Percentiles rank a stretch among this genome's conserved stretches.
phyloP scores from a whole-genome alignment of 2,797 vertebrate genomes.

The Thaleichthys pacificus region DNA sequence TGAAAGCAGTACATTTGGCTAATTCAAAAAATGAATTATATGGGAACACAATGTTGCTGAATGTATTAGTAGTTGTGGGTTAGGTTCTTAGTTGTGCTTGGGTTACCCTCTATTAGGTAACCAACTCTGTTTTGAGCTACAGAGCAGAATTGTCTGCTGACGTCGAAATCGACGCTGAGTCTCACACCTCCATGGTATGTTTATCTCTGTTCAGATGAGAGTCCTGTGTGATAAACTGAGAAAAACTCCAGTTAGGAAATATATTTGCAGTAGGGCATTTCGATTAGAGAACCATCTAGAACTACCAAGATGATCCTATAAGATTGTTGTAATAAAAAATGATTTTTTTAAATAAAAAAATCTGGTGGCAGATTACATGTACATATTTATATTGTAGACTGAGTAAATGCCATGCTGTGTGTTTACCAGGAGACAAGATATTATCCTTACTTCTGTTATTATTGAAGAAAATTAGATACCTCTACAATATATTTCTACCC shows the following conservation, averaged over 20 bases:
- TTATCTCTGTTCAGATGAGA: neutral
- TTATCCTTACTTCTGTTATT: neutral
- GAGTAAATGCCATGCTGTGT: too few relatives aligned
- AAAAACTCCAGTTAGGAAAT: neutral
- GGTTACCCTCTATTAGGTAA: neutral
- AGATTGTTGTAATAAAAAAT: too few relatives aligned
- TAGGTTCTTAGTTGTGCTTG: too few relatives aligned
- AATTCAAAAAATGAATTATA: neutral
- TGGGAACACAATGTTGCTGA: neutral
- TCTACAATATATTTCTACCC: neutral
- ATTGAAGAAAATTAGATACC: neutral
- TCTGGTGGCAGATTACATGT: too few relatives aligned
- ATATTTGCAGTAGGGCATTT: neutral
- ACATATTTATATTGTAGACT: too few relatives aligned
- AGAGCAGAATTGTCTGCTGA: neutral
- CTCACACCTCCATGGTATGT: neutral
- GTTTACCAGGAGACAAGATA: neutral
- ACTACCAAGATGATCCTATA: neutral
- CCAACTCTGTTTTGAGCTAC: neutral
- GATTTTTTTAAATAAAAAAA: neutral
- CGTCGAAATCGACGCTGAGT: neutral
- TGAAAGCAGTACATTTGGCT: constrained; percentile 24
- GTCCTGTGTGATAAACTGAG: neutral
- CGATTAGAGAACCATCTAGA: neutral
- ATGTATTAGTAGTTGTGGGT: too few relatives aligned